Base-by-base conservation (phyloP, 2,113 vertebrate species). In the Eulemur macaco region DNA sequence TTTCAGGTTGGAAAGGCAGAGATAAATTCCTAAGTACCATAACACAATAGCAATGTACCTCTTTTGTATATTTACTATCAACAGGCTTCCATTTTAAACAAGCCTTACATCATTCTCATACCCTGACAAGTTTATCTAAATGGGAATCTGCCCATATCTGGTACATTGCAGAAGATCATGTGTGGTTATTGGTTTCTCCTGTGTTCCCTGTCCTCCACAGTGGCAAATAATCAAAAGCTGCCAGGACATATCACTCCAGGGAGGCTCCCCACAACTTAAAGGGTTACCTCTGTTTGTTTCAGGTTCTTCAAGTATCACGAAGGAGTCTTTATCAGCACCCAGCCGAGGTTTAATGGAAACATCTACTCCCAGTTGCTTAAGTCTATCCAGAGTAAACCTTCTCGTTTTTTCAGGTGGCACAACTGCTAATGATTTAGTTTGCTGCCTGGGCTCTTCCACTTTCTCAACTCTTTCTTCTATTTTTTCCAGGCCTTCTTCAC, bases 311-410 rank as follows among this genome's bases (percentile, higher is more conserved):
- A 99, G 99, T 93, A 99, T 98, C 86, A 99, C 98, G 93, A 99
- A 99, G 45, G 98, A 98, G 29, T 99, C 99, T 0, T 99, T 98
- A 84, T 98, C 98, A 15, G 99, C 98, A 94, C 98, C 99, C 91
- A 99, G 98, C 69, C 98, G 99, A n/a, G 99, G 99, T 37, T 99
- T 98, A 68, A 99, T 98, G 1, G 99, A 99, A 54, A 99, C 99
- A 73, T 99, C 98, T 52, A 99, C 95, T 39, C 99, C 99, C 54
- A 99, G 98, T 25, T 99, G 98, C 92, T 98, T 99, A 66, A 99
- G 98, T 89, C 99, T 98, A 47, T 99, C 98, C 92, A 99, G 39
- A 86, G 98, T 99, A 97, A 99, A 99, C 95, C 98, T 98, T 95
- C 98, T 99, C 4, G 31, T 90, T 98, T 99, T 99, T 60, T 96